Base-by-base conservation (phyloP, 2,113 vertebrate species). In the human (Homo sapiens) region DNA sequence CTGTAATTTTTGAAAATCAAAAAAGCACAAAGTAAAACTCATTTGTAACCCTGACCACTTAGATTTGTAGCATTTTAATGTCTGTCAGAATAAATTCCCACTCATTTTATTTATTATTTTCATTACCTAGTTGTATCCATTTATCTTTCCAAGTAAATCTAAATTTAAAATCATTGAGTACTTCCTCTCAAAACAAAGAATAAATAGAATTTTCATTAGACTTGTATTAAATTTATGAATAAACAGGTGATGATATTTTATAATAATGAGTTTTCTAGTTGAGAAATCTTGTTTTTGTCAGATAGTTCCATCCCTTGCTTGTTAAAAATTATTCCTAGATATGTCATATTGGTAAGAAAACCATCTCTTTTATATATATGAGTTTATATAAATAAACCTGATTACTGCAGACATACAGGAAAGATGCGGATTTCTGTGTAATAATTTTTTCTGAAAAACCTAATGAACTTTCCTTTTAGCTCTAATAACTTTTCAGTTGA, bases 141-240 rank as follows among this genome's bases (percentile, higher is more conserved):
- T 91, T 83, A 82, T 93, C 75, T 61, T 95, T 95, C 38, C 14
- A 94, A 6, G 83, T 93, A 97, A 89, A 89, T 73, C 38, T 25
- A 95, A 32, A 82, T 61, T 89, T 82, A 95, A 96, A 95, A 83
- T 85, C 27, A 89, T 61, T 75, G 43, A 83, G 17, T 85, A 85
- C 20, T 73, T 91, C 30, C 50, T 85, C 59, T 14, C 2, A 68
- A 93, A 83, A 86, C 25, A 92, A 85, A 73, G 25, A 57, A 52
- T 78, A 88, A 90, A 12, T 89, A 22, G 30, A 90, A 97, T 79
- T 95, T 81, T 94, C 70, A 93, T 11, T 85, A 35, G 6, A 68
- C 52, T 78, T 85, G 30, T 27, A 89, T 72, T 85, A 84, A 88
- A 88, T 64, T 81, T 93, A 84, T 50, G 8, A 93, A 76, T 48